A percentile compares a stretch with the other conserved stretches of the same genome.
Evolutionary conservation across 2,888 invertebrate genomes (phyloP).

Genomic region (Platycheirus rosarum): DNA sequence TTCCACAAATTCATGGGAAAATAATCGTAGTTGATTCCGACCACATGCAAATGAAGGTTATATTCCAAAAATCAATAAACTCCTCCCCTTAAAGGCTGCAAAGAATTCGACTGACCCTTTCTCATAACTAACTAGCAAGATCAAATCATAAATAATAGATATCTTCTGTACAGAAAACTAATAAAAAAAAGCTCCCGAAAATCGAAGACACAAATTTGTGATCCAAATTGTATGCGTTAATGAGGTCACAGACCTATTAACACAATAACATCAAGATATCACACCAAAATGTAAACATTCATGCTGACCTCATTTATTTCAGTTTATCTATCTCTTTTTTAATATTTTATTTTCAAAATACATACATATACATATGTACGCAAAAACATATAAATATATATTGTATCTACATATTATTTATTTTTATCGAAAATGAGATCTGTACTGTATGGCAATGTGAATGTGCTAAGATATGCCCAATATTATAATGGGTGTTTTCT

Average conservation of each 20-base stretch:
- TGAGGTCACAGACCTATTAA: slow-evolving; percentile 70
- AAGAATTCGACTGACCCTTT: no score
- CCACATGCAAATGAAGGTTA: no score
- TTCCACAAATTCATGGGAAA: no score
- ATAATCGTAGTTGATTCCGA: no score
- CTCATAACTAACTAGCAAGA: no score
- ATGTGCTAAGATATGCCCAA: slow-evolving; percentile 37
- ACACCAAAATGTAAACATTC: slow-evolving; percentile 61
- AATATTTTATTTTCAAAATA: neutral
- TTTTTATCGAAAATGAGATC: slow-evolving; percentile 11
- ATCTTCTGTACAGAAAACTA: no score
- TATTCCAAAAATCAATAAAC: no score
- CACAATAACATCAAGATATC: slow-evolving; percentile 67
- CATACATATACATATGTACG: no score
- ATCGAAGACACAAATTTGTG: slow-evolving; percentile 35
- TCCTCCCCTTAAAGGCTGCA: no score
- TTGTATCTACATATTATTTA: slow-evolving; percentile 32
- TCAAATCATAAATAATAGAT: no score
- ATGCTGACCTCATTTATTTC: slow-evolving; percentile 57
- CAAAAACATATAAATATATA: neutral
- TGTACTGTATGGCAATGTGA: slow-evolving; percentile 43
- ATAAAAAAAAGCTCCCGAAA: no score
- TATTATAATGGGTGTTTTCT: neutral
- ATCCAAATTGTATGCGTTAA: slow-evolving; percentile 60
- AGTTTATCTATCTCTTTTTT: slow-evolving; percentile 14